Conservation (phyloP, 2,113 vertebrate genomes). For the Ictalurus punctatus region DNA sequence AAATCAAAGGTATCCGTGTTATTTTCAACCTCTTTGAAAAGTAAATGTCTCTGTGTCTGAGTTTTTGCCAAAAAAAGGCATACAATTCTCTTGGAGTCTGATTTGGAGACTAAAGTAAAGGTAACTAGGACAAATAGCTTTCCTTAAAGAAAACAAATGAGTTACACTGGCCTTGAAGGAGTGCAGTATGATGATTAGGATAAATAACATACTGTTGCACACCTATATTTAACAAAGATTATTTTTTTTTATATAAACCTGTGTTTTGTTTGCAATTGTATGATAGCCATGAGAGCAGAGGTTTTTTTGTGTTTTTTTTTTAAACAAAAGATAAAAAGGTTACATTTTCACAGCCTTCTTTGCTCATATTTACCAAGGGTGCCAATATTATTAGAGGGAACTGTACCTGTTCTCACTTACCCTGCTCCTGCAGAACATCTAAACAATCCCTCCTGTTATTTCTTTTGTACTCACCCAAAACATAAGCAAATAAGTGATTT, state of each 20-base stretch:
- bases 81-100: background rate
- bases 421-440: background rate
- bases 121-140: background rate
- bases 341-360: no score
- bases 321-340: no score
- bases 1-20: conserved; percentile 7
- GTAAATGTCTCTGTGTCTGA: background rate
- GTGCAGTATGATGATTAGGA: background rate
- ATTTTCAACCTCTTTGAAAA: background rate
- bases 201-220: background rate
- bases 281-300: no score
- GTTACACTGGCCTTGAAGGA: background rate
- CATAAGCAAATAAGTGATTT: background rate
- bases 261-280: no score
- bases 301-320: no score
- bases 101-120: background rate
- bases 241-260: no score
- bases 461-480: background rate
- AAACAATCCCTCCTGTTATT: background rate
- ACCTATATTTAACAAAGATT: no score
- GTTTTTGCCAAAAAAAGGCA: background rate
- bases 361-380: no score
- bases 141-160: background rate
- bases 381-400: no score
- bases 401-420: background rate